Evolutionary conservation across 2,797 vertebrate genomes (phyloP).

Genomic region (Schizopygopsis malacanthus): DNA sequence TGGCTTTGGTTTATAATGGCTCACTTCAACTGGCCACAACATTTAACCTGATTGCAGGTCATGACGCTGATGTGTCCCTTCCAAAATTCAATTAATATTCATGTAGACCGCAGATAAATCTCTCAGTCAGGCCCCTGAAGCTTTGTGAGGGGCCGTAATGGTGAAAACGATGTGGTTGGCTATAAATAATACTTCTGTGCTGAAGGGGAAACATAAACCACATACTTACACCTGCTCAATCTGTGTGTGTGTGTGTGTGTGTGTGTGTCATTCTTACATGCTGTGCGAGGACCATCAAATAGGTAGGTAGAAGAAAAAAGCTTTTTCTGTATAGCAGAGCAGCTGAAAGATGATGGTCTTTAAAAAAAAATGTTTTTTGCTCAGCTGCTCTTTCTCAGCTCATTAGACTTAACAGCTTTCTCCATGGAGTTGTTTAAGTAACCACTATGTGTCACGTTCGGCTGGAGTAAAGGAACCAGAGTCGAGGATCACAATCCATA

Average conservation of each 20-base stretch:
- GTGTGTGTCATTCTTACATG: conserved; percentile 14
- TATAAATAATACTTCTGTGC: conserved; percentile 46
- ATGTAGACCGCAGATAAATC: conserved; percentile 27
- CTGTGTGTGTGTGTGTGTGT: conserved; percentile 27
- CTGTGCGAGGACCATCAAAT: conserved; percentile 44
- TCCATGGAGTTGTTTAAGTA: neutral
- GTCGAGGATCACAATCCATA: too few species aligned
- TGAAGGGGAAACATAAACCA: conserved; percentile 39
- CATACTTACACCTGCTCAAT: conserved; percentile 46
- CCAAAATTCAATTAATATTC: conserved; percentile 7
- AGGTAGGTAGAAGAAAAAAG: conserved; percentile 53
- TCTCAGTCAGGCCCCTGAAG: conserved; percentile 21
- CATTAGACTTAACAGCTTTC: neutral
- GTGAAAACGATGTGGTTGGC: conserved; percentile 18
- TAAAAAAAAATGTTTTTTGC: neutral
- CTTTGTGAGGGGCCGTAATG: conserved; percentile 29
- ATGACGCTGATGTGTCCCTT: conserved; percentile 3
- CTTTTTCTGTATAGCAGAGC: neutral
- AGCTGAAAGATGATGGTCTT: neutral
- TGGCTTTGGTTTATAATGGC: neutral
- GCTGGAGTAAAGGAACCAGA: too few species aligned
- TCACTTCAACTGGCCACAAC: neutral
- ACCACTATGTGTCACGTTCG: too few species aligned
- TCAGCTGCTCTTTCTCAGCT: neutral
- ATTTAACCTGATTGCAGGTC: conserved; percentile 12